Percentiles rank a stretch among this genome's conserved stretches.
phyloP scores from a whole-genome alignment of 2,888 invertebrate genomes.

The Aleiodes alternator region DNA sequence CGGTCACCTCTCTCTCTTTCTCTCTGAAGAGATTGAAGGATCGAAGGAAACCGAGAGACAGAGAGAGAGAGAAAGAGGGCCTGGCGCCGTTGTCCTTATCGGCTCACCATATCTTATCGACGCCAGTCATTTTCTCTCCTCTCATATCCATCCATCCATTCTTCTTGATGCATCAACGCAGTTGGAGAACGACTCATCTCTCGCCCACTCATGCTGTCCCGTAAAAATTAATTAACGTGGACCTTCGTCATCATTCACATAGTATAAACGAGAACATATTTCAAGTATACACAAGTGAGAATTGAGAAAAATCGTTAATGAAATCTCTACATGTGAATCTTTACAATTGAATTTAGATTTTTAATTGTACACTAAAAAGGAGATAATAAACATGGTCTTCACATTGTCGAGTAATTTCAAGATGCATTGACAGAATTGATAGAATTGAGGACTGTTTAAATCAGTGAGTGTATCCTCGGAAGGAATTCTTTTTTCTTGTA shows the following conservation, averaged over 20 bases:
- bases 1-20: slow-evolving; percentile 36
- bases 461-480: not conserved
- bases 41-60: slow-evolving; percentile 1
- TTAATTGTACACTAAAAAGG: too few relatives aligned
- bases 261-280: not conserved
- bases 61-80: too few relatives aligned
- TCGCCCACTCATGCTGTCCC: slow-evolving; percentile 43
- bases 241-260: slow-evolving; percentile 43
- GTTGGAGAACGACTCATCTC: slow-evolving; percentile 26
- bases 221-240: slow-evolving; percentile 46
- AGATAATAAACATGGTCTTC: too few relatives aligned
- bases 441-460: not conserved
- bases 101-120: slow-evolving; percentile 46
- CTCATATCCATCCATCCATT: slow-evolving; percentile 22
- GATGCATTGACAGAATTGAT: too few relatives aligned
- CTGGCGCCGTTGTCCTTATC: slow-evolving; percentile 47
- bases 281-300: slow-evolving; percentile 1
- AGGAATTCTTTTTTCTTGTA: not conserved
- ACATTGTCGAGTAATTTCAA: too few relatives aligned
- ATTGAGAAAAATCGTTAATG: not conserved
- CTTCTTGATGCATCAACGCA: slow-evolving; percentile 30
- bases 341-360: too few relatives aligned
- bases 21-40: slow-evolving; percentile 23
- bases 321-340: too few relatives aligned
- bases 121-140: slow-evolving; percentile 41